These are phyloP conservation scores for Aphelocoma californica DNA, from an alignment of 2,797 vertebrate species.

Conservation along the genomic window DNA sequence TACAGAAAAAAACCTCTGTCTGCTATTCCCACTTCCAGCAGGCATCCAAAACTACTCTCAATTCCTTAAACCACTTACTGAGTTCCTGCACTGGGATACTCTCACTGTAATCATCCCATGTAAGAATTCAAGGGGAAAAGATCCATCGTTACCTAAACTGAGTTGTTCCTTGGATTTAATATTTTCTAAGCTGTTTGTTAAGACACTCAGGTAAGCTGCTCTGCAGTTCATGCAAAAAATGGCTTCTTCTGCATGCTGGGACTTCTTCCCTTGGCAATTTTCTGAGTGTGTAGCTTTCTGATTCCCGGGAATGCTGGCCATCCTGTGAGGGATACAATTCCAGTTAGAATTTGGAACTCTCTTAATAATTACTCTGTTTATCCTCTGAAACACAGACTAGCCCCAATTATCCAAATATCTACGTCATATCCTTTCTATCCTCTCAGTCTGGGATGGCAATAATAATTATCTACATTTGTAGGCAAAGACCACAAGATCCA, in stretches of 20 bases:
- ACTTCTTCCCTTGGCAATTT: constrained; percentile 58
- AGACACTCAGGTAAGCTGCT: constrained; percentile 86
- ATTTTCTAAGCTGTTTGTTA: constrained; percentile 89
- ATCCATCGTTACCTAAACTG: constrained; percentile 78
- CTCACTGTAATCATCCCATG: neutral
- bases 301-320: constrained; percentile 66
- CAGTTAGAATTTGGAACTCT: neutral
- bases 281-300: constrained; percentile 28
- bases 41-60: neutral
- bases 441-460: neutral
- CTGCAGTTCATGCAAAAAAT: constrained; percentile 86
- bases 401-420: neutral
- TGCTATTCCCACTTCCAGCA: neutral
- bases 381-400: neutral
- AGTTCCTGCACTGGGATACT: neutral
- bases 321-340: constrained; percentile 65
- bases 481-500: neutral
- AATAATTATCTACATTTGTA: neutral
- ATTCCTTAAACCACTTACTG: neutral
- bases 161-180: constrained; percentile 89
- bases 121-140: neutral
- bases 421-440: neutral
- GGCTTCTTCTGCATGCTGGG: constrained; percentile 79
- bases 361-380: neutral
- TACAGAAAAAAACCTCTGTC: neutral